These are phyloP conservation scores for Phycodurus eques DNA, from an alignment of 2,113 vertebrate species.

Conservation along the genomic window DNA sequence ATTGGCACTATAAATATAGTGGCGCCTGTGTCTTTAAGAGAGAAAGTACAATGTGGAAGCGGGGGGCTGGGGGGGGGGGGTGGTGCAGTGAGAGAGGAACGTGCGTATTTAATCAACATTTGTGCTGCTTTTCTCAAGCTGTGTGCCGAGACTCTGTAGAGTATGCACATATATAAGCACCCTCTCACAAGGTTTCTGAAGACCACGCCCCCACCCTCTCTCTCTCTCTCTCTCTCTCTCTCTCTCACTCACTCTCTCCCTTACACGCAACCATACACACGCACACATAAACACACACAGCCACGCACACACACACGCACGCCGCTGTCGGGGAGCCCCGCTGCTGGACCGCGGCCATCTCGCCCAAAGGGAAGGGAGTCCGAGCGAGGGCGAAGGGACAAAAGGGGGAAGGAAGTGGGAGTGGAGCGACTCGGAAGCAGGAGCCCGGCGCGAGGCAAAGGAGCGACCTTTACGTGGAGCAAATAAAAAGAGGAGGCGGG, in stretches of 20 bases:
- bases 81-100: conserved; percentile 52
- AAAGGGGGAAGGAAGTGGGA: conserved; percentile 62
- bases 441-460: conserved; percentile 51
- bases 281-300: not conserved
- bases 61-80: no score
- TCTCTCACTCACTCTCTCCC: not conserved
- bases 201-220: conserved; percentile 36
- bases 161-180: conserved; percentile 15
- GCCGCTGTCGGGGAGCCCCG: conserved; percentile 52
- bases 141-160: conserved; percentile 53
- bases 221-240: conserved; percentile 23
- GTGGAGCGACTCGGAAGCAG: conserved; percentile 66
- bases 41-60: conserved; percentile 48
- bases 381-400: conserved; percentile 34
- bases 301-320: conserved; percentile 59
- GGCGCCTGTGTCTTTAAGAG: conserved; percentile 74
- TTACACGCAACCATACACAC: conserved; percentile 16
- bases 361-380: conserved; percentile 52
- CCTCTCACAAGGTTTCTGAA: conserved; percentile 42
- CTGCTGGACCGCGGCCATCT: conserved; percentile 71
- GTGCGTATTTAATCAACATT: conserved; percentile 61
- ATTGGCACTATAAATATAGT: conserved; percentile 25
- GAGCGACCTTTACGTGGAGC: conserved; percentile 60
- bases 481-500: conserved; percentile 45
- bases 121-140: conserved; percentile 26